Conservation (phyloP, 2,797 vertebrate species). For the Potorous gilbertii region DNA sequence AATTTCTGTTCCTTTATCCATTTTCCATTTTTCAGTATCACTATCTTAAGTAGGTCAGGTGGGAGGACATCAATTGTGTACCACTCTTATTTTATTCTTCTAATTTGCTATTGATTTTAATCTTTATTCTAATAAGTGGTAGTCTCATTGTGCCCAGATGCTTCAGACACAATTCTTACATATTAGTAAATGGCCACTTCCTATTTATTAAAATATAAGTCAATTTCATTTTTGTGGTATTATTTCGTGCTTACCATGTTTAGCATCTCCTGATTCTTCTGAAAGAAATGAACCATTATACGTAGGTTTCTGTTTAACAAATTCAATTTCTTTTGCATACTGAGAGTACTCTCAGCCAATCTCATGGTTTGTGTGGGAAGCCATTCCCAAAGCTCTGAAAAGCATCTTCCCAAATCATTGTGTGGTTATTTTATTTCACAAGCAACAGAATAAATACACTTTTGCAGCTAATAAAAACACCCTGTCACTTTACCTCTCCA, state of each 20-base stretch:
- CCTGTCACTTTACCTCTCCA: slow-evolving; percentile 24
- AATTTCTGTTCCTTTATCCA: neutral
- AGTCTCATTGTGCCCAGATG: neutral
- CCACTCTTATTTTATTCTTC: neutral
- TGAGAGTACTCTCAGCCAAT: neutral
- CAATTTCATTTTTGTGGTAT: neutral
- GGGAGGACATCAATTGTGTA: neutral
- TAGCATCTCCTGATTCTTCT: neutral
- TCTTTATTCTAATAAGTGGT: neutral
- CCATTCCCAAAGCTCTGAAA: slow-evolving; percentile 52
- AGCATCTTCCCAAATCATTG: slow-evolving; percentile 43
- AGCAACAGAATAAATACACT: slow-evolving; percentile 31
- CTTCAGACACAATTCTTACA: neutral
- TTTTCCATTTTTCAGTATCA: neutral
- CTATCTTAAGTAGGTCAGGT: neutral
- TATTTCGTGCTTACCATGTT: neutral
- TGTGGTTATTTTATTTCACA: slow-evolving; percentile 45
- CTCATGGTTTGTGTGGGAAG: neutral
- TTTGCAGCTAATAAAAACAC: slow-evolving; percentile 41
- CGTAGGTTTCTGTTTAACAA: neutral
- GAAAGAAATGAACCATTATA: neutral
- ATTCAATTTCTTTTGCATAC: neutral
- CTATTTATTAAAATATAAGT: neutral
- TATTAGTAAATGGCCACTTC: neutral
- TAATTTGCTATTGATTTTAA: neutral